Evolutionary conservation across 1,140 invertebrate genomes (phyloP).

Genomic region (Achatina immaculata): DNA sequence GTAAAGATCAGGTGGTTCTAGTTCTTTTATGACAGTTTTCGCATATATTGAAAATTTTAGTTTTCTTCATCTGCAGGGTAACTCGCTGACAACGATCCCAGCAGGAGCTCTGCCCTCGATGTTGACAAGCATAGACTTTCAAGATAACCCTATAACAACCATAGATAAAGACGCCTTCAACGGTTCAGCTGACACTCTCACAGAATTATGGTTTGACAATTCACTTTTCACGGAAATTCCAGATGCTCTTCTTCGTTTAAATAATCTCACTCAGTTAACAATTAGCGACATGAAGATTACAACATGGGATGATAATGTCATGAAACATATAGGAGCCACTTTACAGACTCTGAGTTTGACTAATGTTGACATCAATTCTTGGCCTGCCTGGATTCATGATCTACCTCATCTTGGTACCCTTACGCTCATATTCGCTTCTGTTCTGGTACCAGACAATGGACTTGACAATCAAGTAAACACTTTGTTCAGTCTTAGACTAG

Average conservation of each 20-base stretch:
- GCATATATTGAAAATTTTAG: too few relatives aligned
- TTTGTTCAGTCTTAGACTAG: not conserved
- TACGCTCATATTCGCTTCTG: not conserved
- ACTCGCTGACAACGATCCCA: not conserved
- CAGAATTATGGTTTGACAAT: not conserved
- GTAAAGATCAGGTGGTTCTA: too few relatives aligned
- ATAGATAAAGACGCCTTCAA: not conserved
- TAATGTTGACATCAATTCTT: not conserved
- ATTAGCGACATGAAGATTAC: not conserved
- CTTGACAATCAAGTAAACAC: not conserved
- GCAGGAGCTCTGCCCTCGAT: not conserved
- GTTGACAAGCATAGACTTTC: not conserved
- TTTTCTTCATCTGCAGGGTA: not conserved
- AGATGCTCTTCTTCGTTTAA: not conserved
- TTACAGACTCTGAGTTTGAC: not conserved
- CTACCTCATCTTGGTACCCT: not conserved
- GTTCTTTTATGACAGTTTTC: too few relatives aligned
- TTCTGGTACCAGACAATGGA: not conserved
- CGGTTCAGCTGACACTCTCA: not conserved
- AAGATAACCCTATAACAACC: not conserved
- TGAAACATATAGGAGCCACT: not conserved
- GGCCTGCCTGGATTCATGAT: not conserved
- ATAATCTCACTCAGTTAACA: not conserved
- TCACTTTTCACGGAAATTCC: not conserved
- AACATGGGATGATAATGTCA: not conserved